phyloP scores from a whole-genome alignment of 2,113 vertebrate genomes.

The Columba livia region DNA sequence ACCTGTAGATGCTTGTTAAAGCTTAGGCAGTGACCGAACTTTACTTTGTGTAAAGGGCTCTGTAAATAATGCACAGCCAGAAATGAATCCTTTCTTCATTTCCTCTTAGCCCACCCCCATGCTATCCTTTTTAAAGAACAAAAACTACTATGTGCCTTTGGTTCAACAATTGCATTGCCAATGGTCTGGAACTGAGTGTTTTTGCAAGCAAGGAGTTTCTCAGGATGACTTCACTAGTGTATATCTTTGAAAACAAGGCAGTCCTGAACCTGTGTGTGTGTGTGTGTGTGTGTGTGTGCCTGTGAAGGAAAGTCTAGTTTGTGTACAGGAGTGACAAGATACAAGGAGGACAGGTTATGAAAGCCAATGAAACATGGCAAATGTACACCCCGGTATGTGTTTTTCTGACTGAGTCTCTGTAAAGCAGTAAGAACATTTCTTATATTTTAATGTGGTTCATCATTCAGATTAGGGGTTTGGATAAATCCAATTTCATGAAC shows the following conservation, averaged over 20 bases:
- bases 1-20: conserved; percentile 17
- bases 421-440: background rate
- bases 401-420: background rate
- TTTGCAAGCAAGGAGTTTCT: background rate
- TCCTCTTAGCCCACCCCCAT: background rate
- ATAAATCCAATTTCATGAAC: background rate
- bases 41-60: conserved; percentile 42
- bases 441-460: background rate
- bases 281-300: background rate
- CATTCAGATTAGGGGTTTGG: background rate
- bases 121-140: background rate
- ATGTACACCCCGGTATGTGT: background rate
- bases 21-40: conserved; percentile 63
- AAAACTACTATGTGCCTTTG: background rate
- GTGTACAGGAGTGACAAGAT: background rate
- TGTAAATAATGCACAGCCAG: conserved; percentile 43
- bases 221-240: background rate
- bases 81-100: background rate
- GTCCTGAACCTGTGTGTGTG: background rate
- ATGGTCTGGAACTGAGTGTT: background rate
- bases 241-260: background rate
- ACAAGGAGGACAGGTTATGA: background rate
- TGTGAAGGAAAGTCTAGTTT: background rate
- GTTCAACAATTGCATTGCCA: background rate
- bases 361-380: conserved; percentile 33